Percentiles rank a stretch among this genome's conserved stretches.
These are phyloP conservation scores for Drosophila nigromelanica DNA, from an alignment of 1,140 invertebrate species.

Conservation along the genomic window DNA sequence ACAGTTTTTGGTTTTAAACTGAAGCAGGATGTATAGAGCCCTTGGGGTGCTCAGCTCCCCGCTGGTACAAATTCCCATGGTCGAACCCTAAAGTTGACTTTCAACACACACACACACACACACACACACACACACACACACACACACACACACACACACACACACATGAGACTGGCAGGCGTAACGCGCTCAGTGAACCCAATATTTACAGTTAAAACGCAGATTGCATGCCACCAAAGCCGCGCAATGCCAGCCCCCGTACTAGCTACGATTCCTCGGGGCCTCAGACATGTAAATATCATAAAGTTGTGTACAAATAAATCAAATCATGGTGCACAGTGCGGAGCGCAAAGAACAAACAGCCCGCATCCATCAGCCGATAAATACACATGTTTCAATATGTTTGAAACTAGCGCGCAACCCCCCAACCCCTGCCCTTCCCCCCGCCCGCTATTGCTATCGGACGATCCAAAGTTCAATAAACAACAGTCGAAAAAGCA, in stretches of 20 bases:
- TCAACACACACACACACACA: slow-evolving; percentile 3
- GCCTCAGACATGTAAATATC: slow-evolving; percentile 71
- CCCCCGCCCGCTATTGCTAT: slow-evolving; percentile 32
- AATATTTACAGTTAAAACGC: slow-evolving; percentile 49
- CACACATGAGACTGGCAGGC: background rate
- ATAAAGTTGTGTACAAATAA: slow-evolving; percentile 79
- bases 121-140: too few relatives aligned
- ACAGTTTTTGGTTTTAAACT: background rate
- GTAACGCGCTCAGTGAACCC: slow-evolving; percentile 24
- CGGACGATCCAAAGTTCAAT: slow-evolving; percentile 66
- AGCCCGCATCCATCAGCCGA: slow-evolving; percentile 63
- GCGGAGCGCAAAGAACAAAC: slow-evolving; percentile 61
- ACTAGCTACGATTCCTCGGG: slow-evolving; percentile 1
- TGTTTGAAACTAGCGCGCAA: slow-evolving; percentile 50
- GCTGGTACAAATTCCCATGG: slow-evolving; percentile 4
- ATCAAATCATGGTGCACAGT: slow-evolving; percentile 63
- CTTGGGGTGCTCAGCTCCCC: background rate
- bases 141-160: too few relatives aligned
- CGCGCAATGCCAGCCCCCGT: slow-evolving; percentile 24
- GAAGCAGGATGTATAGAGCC: background rate
- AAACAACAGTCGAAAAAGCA: slow-evolving; percentile 57
- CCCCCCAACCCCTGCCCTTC: background rate
- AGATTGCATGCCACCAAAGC: slow-evolving; percentile 35
- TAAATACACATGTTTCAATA: slow-evolving; percentile 74
- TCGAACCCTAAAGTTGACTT: slow-evolving; percentile 13